Evolutionary conservation across 2,797 vertebrate species (phyloP).

Genomic region (Sebastiscus tertius): DNA sequence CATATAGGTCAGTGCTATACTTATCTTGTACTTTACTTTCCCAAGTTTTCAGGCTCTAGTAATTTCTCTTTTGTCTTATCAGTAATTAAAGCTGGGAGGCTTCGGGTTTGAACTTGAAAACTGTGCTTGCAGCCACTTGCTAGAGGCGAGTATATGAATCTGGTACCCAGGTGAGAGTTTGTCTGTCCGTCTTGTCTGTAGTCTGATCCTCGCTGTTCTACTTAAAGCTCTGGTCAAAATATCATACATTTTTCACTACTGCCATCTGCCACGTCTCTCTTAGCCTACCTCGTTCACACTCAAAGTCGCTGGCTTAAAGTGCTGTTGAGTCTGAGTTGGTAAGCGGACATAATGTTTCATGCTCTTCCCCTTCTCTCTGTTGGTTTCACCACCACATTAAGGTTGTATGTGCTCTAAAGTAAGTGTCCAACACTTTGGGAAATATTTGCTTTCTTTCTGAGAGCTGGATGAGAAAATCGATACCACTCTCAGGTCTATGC

Average conservation of each 20-base stretch:
- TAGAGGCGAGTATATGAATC: background rate
- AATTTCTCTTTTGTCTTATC: constrained; percentile 29
- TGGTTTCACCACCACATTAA: background rate
- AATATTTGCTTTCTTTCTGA: background rate
- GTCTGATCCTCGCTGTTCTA: background rate
- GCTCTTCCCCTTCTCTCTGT: background rate
- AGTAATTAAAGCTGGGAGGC: constrained; percentile 14
- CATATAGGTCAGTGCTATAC: background rate
- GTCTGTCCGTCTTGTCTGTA: constrained; percentile 1
- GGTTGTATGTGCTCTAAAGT: background rate
- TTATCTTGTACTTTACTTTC: background rate
- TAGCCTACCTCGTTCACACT: background rate
- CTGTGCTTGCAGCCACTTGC: background rate
- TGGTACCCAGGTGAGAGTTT: constrained; percentile 9
- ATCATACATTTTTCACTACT: constrained; percentile 18
- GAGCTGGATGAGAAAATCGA: background rate
- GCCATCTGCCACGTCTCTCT: constrained; percentile 18
- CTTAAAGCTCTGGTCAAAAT: constrained; percentile 29
- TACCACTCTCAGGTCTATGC: background rate
- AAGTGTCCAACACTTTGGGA: background rate
- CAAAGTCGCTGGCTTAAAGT: background rate
- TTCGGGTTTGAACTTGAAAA: constrained; percentile 9
- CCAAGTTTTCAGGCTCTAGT: background rate
- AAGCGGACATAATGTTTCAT: background rate
- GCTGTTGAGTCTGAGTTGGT: background rate